Evolutionary conservation across 1,140 invertebrate species (phyloP).

Genomic region (Camponotus vicinus): DNA sequence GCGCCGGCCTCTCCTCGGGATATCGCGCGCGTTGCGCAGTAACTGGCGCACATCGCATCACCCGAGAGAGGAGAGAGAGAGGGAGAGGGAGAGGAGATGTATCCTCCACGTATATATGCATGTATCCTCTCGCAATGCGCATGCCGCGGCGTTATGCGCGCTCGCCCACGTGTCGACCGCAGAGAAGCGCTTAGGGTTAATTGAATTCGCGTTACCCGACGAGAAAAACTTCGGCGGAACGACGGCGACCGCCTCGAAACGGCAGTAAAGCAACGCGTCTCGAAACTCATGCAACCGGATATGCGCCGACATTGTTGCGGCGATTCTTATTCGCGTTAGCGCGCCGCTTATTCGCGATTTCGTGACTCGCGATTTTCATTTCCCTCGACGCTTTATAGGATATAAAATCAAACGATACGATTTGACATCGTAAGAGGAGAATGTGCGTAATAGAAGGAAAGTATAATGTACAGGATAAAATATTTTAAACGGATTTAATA

Average conservation of each 20-base stretch:
- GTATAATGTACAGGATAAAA: neutral
- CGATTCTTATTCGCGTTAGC: slow-evolving; percentile 4
- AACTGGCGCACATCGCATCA: slow-evolving; percentile 21
- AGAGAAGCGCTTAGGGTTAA: slow-evolving; percentile 75
- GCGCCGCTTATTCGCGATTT: neutral
- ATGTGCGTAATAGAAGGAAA: neutral
- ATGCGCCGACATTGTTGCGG: neutral
- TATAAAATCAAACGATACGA: neutral
- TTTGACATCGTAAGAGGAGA: neutral
- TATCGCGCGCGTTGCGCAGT: slow-evolving; percentile 40
- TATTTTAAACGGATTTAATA: too few relatives aligned
- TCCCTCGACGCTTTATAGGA: neutral
- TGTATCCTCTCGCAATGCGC: slow-evolving; percentile 38
- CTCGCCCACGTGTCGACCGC: slow-evolving; percentile 76
- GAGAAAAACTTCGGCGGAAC: slow-evolving; percentile 57
- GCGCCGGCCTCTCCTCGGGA: slow-evolving; percentile 50
- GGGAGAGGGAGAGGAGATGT: neutral
- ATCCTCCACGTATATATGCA: neutral
- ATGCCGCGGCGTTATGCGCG: slow-evolving; percentile 48
- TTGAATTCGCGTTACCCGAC: slow-evolving; percentile 73
- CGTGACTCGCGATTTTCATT: neutral
- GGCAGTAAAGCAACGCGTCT: slow-evolving; percentile 41
- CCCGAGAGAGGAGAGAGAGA: neutral
- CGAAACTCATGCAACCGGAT: slow-evolving; percentile 31
- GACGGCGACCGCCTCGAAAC: slow-evolving; percentile 31